Evolutionary conservation across 2,888 invertebrate genomes (phyloP), one percentile per base, ranked within the genome.

Genomic region (Sepioteuthis lessoniana): DNA sequence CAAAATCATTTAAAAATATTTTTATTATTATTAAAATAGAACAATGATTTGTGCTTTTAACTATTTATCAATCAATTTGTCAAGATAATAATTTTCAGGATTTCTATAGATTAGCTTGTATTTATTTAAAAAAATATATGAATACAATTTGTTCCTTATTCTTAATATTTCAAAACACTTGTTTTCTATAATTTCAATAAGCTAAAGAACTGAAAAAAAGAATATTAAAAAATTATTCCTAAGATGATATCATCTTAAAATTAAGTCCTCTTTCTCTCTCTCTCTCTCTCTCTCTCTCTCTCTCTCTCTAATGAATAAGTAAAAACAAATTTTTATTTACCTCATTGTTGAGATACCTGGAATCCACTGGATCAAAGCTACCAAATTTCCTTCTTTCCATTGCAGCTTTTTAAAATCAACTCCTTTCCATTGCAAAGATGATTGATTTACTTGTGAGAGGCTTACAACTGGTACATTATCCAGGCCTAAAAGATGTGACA

Each of bases 341-440:
- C 94, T 94, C 90, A 90, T 90, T 38, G 94, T 94, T 38, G 95
- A 95, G 94, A 96, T 95, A 35, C 95, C 95, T 42, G 96, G 95
- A 90, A 97, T 96, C 97, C 97, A 97, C 94, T 97, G 96, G 50
- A 97, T 97, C 10, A 97, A 95, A 13, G 97, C 97, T 19, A 97
- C 96, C 16, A 96, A 95, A 90, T 95, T 95, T 93, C 96, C 96
- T 13, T 95, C 94, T 55, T 96, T 94, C 97, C 97, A 97, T 90
- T 95, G 95, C 3, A 96, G 95, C 19, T 90, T 93, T 2, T 94
- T 90, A 25, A 95, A 94, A 76, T 95, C 94, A 94, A 95, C 95
- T 95, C 95, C 94, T 91, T 94, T 95, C 97, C 97, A 97, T 94
- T 96, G 95, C 37, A 94, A 93, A 60, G 96, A 95, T 42, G 95